These are phyloP conservation scores for Macrotus californicus DNA, from an alignment of 2,113 vertebrate species.

Conservation along the genomic window DNA sequence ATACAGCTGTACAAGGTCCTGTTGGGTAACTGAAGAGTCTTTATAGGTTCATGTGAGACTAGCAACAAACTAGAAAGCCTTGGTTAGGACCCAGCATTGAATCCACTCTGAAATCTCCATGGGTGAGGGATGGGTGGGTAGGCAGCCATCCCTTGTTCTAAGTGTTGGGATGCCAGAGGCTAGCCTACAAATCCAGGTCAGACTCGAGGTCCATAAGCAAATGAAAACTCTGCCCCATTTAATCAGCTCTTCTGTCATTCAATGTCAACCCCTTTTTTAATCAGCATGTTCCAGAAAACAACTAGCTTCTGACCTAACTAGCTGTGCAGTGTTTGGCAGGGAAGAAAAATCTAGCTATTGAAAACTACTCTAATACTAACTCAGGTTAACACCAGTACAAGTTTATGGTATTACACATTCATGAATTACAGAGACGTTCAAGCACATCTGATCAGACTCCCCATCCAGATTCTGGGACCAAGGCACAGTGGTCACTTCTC, in stretches of 20 bases:
- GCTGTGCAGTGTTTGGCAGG: background rate
- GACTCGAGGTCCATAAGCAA: constrained; percentile 13
- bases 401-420: background rate
- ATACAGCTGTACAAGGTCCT: constrained; percentile 64
- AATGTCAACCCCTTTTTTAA: constrained; percentile 44
- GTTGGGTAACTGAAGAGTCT: constrained; percentile 57
- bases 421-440: background rate
- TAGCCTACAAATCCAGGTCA: constrained; percentile 54
- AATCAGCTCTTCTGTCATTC: constrained; percentile 53
- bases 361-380: background rate
- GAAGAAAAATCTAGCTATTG: background rate
- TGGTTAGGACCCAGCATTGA: background rate
- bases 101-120: background rate
- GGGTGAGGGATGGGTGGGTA: background rate
- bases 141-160: background rate
- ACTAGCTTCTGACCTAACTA: constrained; percentile 37
- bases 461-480: background rate
- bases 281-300: constrained; percentile 53
- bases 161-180: background rate
- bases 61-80: background rate
- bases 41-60: constrained; percentile 53
- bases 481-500: background rate
- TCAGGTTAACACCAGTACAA: background rate
- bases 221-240: constrained; percentile 20
- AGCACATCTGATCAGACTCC: background rate